A percentile compares a stretch with the other conserved stretches of the same genome.
Evolutionary conservation across 2,113 vertebrate genomes (phyloP).

Genomic region (Papio anubis): DNA sequence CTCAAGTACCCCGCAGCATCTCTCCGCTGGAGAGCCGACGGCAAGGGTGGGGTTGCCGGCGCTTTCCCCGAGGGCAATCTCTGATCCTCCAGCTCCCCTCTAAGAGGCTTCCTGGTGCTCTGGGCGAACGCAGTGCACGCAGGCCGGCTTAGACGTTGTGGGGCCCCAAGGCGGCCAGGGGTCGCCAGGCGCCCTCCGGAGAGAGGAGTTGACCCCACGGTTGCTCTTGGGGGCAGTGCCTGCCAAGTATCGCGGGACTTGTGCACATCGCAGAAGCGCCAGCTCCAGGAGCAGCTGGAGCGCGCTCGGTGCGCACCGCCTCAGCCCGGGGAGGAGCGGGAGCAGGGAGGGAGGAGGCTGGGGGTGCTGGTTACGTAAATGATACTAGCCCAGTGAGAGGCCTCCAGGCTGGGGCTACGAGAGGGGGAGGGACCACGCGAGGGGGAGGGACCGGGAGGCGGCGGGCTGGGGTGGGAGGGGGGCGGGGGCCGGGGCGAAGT

Average conservation of each 20-base stretch:
- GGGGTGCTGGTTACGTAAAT: conserved; percentile 79
- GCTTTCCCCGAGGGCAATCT: conserved; percentile 41
- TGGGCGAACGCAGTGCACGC: accelerated
- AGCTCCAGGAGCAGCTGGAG: conserved; percentile 69
- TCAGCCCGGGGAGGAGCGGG: conserved; percentile 61
- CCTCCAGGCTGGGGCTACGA: conserved; percentile 64
- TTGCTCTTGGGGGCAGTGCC: conserved; percentile 50
- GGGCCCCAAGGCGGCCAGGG: background rate
- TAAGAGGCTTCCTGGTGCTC: background rate
- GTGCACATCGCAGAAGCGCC: conserved; percentile 36
- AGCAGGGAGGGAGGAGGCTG: conserved; percentile 32
- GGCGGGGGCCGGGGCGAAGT: conserved; percentile 60
- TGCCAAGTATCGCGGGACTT: conserved; percentile 80
- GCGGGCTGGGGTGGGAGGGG: conserved; percentile 27
- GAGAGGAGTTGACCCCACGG: background rate
- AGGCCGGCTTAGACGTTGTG: background rate
- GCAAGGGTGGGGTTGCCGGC: background rate
- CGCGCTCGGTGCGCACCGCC: conserved; percentile 55
- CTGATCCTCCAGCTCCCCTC: background rate
- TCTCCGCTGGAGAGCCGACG: background rate
- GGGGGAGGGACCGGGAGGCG: conserved; percentile 19
- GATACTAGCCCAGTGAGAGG: conserved; percentile 72
- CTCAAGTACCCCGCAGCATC: background rate
- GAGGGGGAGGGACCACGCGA: conserved; percentile 50
- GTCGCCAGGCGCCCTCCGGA: background rate